Percentiles rank a stretch among this genome's conserved stretches.
These are phyloP conservation scores for Apis laboriosa DNA, from an alignment of 1,140 invertebrate genomes.

Conservation along the genomic window DNA sequence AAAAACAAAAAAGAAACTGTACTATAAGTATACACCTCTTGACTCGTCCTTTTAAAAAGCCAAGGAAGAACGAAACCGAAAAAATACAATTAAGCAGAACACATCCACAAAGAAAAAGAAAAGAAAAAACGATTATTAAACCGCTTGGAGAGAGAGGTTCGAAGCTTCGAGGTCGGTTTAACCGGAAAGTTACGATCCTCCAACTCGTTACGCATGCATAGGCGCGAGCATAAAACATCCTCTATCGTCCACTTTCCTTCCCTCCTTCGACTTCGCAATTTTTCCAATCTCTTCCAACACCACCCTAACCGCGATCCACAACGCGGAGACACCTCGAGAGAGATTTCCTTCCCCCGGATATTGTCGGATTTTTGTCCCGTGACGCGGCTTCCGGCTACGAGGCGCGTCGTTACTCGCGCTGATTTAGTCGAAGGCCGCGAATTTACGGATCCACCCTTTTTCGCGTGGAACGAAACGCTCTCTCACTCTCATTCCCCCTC, in stretches of 20 bases:
- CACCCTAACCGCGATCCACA: background rate
- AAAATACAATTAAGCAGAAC: background rate
- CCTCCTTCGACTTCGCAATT: background rate
- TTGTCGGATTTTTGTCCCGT: background rate
- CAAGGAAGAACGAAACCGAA: conserved; percentile 21
- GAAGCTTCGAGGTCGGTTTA: conserved; percentile 36
- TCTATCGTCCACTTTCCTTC: conserved; percentile 20
- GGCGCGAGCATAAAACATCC: conserved; percentile 61
- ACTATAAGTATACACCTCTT: no score
- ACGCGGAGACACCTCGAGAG: background rate
- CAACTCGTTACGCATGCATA: conserved; percentile 73
- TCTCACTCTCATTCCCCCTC: no score
- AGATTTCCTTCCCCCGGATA: background rate
- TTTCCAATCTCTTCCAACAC: background rate
- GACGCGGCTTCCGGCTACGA: conserved; percentile 47
- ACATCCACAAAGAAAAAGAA: no score
- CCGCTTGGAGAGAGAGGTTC: conserved; percentile 4
- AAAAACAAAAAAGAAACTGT: no score
- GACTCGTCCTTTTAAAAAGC: no score
- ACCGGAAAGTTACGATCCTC: conserved; percentile 63
- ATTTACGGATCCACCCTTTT: conserved; percentile 76
- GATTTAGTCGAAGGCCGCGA: conserved; percentile 70
- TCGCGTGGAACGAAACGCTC: conserved; percentile 8
- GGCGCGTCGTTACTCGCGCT: conserved; percentile 59
- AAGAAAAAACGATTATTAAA: conserved; percentile 56